A percentile compares a stretch with the other conserved stretches of the same genome.
Conservation (phyloP, 1,140 invertebrate species). For the Drosophila varians region DNA sequence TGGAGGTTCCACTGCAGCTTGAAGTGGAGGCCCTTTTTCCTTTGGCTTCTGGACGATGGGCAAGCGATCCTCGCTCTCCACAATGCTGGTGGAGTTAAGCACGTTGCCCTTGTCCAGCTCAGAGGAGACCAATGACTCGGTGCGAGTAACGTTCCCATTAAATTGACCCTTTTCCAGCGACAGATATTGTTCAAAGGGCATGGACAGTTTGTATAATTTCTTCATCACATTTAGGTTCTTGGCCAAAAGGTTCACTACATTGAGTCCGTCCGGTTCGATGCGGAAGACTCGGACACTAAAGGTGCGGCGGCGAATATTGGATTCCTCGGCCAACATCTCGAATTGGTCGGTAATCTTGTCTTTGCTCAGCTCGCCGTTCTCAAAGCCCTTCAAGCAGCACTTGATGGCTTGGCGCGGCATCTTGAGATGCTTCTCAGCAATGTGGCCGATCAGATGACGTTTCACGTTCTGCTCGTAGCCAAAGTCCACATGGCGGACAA, state of each 20-base stretch:
- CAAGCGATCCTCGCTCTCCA: constrained; percentile 65
- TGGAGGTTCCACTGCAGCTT: background rate
- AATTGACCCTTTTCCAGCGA: constrained; percentile 79
- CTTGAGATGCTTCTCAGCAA: constrained; percentile 87
- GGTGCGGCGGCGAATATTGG: constrained; percentile 62
- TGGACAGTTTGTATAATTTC: constrained; percentile 75
- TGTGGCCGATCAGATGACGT: constrained; percentile 85
- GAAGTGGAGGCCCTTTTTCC: constrained; percentile 3
- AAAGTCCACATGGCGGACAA: constrained; percentile 88
- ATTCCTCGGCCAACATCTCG: constrained; percentile 82
- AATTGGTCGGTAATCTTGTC: constrained; percentile 79
- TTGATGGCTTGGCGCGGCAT: constrained; percentile 90
- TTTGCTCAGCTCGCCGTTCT: constrained; percentile 73
- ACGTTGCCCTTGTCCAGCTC: constrained; percentile 53
- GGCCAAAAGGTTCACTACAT: constrained; percentile 82
- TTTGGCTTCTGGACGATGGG: constrained; percentile 35
- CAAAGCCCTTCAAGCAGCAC: constrained; percentile 85
- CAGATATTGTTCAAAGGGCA: constrained; percentile 80
- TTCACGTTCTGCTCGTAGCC: constrained; percentile 90
- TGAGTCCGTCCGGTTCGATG: constrained; percentile 83
- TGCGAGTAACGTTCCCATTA: constrained; percentile 51
- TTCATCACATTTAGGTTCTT: constrained; percentile 80
- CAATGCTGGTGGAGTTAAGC: constrained; percentile 67
- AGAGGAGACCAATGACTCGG: constrained; percentile 46
- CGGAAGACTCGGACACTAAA: constrained; percentile 86